Evolutionary conservation across 2,797 vertebrate species (phyloP).

Genomic region (Sparidentex hasta): DNA sequence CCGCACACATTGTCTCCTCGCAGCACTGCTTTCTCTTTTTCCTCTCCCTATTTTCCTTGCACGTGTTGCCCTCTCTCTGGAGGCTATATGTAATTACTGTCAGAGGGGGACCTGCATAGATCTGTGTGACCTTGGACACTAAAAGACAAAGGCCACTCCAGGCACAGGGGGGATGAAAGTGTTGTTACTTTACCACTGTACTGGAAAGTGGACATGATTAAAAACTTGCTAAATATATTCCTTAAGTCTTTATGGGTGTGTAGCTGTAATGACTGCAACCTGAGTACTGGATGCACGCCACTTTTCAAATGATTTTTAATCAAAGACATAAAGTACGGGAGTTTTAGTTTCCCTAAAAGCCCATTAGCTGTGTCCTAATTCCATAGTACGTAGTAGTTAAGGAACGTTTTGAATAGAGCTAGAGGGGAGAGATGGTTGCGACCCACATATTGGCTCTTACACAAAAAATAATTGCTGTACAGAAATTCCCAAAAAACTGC

Average conservation of each 20-base stretch:
- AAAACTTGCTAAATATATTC: constrained; percentile 53
- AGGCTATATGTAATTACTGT: constrained; percentile 84
- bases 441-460: background rate
- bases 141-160: constrained; percentile 74
- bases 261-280: constrained; percentile 8
- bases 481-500: background rate
- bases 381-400: background rate
- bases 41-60: constrained; percentile 49
- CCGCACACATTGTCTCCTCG: constrained; percentile 28
- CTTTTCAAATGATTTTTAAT: background rate
- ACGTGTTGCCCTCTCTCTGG: constrained; percentile 63
- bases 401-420: background rate
- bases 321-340: constrained; percentile 1
- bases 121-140: constrained; percentile 80
- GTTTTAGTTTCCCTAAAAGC: constrained; percentile 4
- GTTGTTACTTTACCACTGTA: constrained; percentile 40
- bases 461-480: background rate
- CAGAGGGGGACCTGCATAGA: constrained; percentile 76
- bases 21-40: constrained; percentile 34
- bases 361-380: background rate
- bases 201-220: constrained; percentile 53
- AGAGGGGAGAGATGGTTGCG: background rate
- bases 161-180: constrained; percentile 51
- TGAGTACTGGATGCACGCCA: background rate
- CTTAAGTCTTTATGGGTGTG: constrained; percentile 21